Conservation (phyloP, 2,888 invertebrate species). For the Volucella zonaria region DNA sequence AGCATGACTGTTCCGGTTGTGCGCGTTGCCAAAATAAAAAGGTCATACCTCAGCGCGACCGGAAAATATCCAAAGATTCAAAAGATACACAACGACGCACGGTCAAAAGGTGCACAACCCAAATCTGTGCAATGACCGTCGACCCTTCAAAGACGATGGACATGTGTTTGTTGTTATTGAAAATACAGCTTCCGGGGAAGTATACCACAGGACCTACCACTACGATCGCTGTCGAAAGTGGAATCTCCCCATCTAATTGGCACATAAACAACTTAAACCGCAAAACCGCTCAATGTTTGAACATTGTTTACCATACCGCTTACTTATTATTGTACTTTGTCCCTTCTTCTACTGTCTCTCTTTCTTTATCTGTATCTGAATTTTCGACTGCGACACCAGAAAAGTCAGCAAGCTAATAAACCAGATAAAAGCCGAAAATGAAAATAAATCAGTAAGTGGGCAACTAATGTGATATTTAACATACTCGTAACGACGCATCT, state of each 20-base stretch:
- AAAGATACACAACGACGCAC: background rate
- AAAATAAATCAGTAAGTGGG: slow-evolving; percentile 35
- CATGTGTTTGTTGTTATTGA: too few relatives aligned
- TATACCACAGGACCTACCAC: background rate
- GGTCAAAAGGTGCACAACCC: slow-evolving; percentile 17
- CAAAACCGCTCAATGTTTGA: slow-evolving; percentile 6
- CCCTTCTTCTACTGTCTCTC: too few relatives aligned
- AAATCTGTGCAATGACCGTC: too few relatives aligned
- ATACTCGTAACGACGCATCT: slow-evolving; percentile 6
- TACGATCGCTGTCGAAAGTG: slow-evolving; percentile 8
- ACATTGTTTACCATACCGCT: slow-evolving; percentile 13
- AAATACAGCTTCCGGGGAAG: too few relatives aligned
- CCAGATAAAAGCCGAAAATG: slow-evolving; percentile 25
- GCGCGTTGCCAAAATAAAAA: background rate
- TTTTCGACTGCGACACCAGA: too few relatives aligned
- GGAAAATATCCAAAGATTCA: background rate
- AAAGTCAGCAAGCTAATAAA: background rate
- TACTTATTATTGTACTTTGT: too few relatives aligned
- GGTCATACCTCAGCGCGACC: background rate
- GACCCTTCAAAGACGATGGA: too few relatives aligned
- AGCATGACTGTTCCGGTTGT: background rate
- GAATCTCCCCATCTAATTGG: slow-evolving; percentile 32
- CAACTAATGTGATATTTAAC: slow-evolving; percentile 44
- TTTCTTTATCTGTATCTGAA: too few relatives aligned
- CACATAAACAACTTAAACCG: slow-evolving; percentile 46